Evolutionary conservation across 2,888 invertebrate genomes (phyloP), one percentile per base, ranked within the genome.

Genomic region (Drosophila kuntzei): DNA sequence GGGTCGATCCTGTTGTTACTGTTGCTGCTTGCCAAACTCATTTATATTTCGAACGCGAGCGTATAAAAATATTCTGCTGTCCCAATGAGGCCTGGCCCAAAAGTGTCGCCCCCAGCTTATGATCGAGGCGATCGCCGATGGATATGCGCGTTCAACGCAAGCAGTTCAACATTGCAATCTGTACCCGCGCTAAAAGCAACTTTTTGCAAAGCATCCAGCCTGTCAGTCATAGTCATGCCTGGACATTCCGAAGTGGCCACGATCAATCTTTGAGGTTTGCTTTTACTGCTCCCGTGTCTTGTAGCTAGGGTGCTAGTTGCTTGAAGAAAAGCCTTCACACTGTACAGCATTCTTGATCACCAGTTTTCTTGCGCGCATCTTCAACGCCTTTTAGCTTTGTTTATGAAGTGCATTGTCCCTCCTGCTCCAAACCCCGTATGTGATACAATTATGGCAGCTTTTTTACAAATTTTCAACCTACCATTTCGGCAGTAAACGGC

Each of bases 1-100:
- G 63, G 41, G 64, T 55, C 76, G 60, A 64, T 64, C 58, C 70
- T 75, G 60, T 47, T 22, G 20, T 22, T 61, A 27, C 39, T 43
- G 36, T 22, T 63, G 49, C 36, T 64, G 53, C 20, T 53, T 65
- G 60, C 53, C 43, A 46, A 78, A 87, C 92, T 92, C 91, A 92
- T 92, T 92, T 90, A 92, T 92, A 92, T 92, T 92, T 92, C 88
- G 90, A 91, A 87, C 92, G 92, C 92, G 92, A 92, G 90, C 92
- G 92, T 92, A 91, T 90, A 92, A 91, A 92, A 92, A 92, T 92
- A 92, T 92, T 92, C 91, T 92, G 92, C 92, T 90, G 80, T 82
- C 79, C 55, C 68, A 65, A 66, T 68, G 69, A 65, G 76, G 73
- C 63, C 67, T 85, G 86, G 80, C 78, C 89, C 79, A 89, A 89